Evolutionary conservation across 2,113 vertebrate genomes (phyloP).

Genomic region (Muntiacus reevesi): DNA sequence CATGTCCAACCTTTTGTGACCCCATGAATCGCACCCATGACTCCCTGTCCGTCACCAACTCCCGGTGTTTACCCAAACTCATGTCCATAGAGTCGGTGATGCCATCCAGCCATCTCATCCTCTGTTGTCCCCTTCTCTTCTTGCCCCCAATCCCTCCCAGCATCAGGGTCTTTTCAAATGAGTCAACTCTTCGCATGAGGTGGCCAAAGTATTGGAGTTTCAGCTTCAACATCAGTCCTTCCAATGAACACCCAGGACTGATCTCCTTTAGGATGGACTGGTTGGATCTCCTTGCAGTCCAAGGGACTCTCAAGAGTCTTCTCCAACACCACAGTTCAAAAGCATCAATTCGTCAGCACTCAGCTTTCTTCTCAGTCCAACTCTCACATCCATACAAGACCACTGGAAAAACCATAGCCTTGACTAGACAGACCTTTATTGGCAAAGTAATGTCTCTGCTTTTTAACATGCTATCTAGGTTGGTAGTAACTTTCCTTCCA

Average conservation of each 20-base stretch:
- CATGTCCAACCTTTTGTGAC: fast-evolving
- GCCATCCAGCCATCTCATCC: background rate
- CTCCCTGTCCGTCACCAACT: background rate
- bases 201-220: background rate
- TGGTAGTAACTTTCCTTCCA: too few species aligned
- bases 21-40: background rate
- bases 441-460: too few species aligned
- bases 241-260: background rate
- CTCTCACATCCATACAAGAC: too few species aligned
- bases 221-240: background rate
- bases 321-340: too few species aligned
- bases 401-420: too few species aligned
- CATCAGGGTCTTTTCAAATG: background rate
- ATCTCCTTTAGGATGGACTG: background rate
- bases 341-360: fast-evolving
- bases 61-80: background rate
- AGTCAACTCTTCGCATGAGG: background rate
- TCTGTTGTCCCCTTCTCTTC: background rate
- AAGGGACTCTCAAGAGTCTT: too few species aligned
- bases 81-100: fast-evolving
- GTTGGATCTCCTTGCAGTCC: too few species aligned
- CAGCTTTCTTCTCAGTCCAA: too few species aligned
- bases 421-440: too few species aligned
- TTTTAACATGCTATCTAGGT: too few species aligned
- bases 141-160: background rate